Percentiles rank a stretch among this genome's conserved stretches.
phyloP scores from a whole-genome alignment of 1,140 invertebrate species.

The Manduca sexta region DNA sequence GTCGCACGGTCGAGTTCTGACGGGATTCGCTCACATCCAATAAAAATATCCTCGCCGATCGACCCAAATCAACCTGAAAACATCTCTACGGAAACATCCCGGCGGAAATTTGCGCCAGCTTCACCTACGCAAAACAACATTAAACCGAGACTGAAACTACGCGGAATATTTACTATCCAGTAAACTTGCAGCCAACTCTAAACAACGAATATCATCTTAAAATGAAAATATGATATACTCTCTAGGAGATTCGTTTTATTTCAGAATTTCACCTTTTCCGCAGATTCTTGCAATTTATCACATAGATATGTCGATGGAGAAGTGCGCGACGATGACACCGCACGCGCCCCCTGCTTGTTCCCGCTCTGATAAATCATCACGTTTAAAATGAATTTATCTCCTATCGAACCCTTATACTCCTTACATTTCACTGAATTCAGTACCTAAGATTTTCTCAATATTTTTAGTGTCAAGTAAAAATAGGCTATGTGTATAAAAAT shows the following conservation, averaged over 20 bases:
- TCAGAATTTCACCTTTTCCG: slow-evolving; percentile 28
- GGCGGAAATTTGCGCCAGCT: not conserved
- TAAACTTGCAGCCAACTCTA: not conserved
- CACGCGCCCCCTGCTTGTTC: slow-evolving; percentile 26
- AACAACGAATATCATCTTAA: not conserved
- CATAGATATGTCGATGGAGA: slow-evolving; percentile 36
- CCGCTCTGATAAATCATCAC: slow-evolving; percentile 48
- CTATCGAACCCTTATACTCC: slow-evolving; percentile 31
- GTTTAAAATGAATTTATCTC: slow-evolving; percentile 48
- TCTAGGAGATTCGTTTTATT: slow-evolving; percentile 15
- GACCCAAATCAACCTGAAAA: slow-evolving; percentile 3
- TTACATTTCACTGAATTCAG: slow-evolving; percentile 1
- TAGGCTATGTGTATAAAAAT: too few relatives aligned
- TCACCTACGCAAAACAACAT: slow-evolving; percentile 15
- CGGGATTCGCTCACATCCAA: slow-evolving; percentile 27
- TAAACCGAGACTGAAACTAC: slow-evolving; percentile 7
- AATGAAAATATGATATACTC: slow-evolving; percentile 1
- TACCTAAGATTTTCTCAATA: too few relatives aligned
- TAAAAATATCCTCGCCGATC: slow-evolving; percentile 36
- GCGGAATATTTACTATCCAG: slow-evolving; percentile 1
- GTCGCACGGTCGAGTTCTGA: slow-evolving; percentile 39
- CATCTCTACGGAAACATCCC: slow-evolving; percentile 5
- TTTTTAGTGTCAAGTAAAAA: too few relatives aligned
- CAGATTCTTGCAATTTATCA: slow-evolving; percentile 44
- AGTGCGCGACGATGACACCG: slow-evolving; percentile 39